A percentile compares a stretch with the other conserved stretches of the same genome.
Conservation (phyloP, 2,888 invertebrate species). For the Alloscopus bannaensis region DNA sequence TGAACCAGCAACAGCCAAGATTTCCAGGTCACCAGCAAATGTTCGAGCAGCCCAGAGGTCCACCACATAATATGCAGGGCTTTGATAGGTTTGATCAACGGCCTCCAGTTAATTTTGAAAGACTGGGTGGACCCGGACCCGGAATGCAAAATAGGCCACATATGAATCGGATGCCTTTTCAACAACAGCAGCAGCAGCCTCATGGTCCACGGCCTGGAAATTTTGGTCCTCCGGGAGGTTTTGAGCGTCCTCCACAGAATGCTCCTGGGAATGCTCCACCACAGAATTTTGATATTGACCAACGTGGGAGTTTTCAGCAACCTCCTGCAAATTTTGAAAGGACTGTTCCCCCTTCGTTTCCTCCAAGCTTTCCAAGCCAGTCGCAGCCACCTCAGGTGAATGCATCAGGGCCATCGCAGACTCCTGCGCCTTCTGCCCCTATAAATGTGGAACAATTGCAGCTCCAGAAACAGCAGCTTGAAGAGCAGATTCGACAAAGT, state of each 20-base stretch:
- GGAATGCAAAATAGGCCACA: conserved; percentile 63
- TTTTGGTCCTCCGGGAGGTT: conserved; percentile 41
- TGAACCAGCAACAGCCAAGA: conserved; percentile 41
- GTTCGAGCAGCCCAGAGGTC: conserved; percentile 35
- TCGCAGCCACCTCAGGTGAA: conserved; percentile 75
- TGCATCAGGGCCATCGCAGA: conserved; percentile 62
- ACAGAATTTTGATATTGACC: conserved; percentile 50
- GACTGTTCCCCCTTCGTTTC: conserved; percentile 25
- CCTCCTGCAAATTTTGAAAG: conserved; percentile 43
- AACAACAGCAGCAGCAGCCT: too few relatives aligned
- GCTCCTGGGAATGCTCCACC: conserved; percentile 25
- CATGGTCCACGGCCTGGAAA: conserved; percentile 42
- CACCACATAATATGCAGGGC: conserved; percentile 42
- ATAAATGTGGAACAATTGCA: conserved; percentile 76
- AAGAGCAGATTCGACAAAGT: conserved; percentile 96
- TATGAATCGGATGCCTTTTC: conserved; percentile 59
- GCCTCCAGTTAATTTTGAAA: conserved; percentile 11
- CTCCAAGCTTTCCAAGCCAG: conserved; percentile 45
- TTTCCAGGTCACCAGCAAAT: conserved; percentile 58
- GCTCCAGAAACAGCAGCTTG: conserved; percentile 87
- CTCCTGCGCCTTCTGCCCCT: conserved; percentile 55
- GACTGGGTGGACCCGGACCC: conserved; percentile 46
- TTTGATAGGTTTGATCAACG: conserved; percentile 47
- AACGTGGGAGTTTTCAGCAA: conserved; percentile 48
- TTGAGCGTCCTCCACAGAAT: conserved; percentile 42